Conservation (phyloP, 1,140 invertebrate species). For the Panulirus ornatus region DNA sequence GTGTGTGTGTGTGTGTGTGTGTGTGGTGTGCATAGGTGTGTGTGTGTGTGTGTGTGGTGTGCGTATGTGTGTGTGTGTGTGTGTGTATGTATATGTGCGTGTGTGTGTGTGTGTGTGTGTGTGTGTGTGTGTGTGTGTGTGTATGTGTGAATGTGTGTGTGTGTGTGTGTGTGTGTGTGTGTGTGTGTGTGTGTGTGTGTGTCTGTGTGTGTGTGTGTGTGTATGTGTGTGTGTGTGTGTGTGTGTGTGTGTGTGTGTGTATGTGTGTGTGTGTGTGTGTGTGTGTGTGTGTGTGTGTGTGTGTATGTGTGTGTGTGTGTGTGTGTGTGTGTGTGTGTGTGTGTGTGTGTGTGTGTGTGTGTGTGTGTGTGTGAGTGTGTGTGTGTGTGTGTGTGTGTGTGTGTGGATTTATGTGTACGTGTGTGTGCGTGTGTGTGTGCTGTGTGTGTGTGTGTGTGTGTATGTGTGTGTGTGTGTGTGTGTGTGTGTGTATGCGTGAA, state of each 20-base stretch:
- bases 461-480: no score
- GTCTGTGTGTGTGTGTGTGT: background rate
- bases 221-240: background rate
- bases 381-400: conserved; percentile 1
- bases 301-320: background rate
- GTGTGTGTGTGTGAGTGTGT: no score
- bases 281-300: background rate
- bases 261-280: background rate
- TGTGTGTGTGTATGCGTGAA: no score
- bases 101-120: background rate
- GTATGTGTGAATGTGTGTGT: background rate
- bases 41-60: no score
- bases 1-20: background rate
- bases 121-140: background rate
- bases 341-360: conserved; percentile 3
- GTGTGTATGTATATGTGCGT: background rate
- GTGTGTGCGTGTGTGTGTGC: no score
- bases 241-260: background rate
- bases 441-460: no score
- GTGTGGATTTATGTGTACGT: background rate
- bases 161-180: background rate
- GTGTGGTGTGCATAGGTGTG: no score
- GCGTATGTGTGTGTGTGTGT: background rate
- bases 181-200: background rate
- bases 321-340: background rate